Base-by-base conservation (phyloP, 53 echinoderm and acorn worm genomes). In the Astropecten irregularis region DNA sequence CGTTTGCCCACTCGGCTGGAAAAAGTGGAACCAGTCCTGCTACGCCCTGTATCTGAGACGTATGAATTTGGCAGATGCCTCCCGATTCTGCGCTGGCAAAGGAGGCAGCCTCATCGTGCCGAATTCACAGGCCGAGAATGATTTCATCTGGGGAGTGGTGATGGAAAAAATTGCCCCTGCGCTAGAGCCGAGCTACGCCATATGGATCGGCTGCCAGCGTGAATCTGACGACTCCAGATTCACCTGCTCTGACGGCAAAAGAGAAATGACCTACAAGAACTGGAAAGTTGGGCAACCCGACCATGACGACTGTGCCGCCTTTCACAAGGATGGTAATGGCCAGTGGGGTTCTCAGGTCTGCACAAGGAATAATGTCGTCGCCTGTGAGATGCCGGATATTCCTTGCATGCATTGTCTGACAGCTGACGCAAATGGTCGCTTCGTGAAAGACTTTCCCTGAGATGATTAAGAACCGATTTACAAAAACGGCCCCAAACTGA, bases 331-430 rank as follows among this genome's bases (percentile, higher is more conserved):
- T 6, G 42, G 42, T 33, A 32, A 18, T 18, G 64, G 64, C 15
- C 9, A 3, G 14, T 63, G 64, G 64, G 64, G 3, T 9, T 28
- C 29, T 11, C 0, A 6, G 11, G 2, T 0, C 1, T 63, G 64
- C 33, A 32, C 32, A 30, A 10, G 3, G 6, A 0, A 3, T 18
- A 35, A 35, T 2, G 29, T 16, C 27, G 51, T 18, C 4, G 51
- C n/a, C 2, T 71, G 71, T 32, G 71, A 71, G 50, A 71, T 50
- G 71, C 32, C 9, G 15, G 2, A 13, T 49, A 0, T 50, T 50
- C 71, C 30, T 71, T 31, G 49, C 71, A 11, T 71, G 71, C 30
- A 71, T 31, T 71, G 71, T 50, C 26, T 71, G 50, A 71, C 51
- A 49, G 71, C 71, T n/a, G 50, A 71, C 29, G 33, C 49, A 1